phyloP scores from a whole-genome alignment of 2,888 invertebrate species.

The Acanthoscelides obtectus region DNA sequence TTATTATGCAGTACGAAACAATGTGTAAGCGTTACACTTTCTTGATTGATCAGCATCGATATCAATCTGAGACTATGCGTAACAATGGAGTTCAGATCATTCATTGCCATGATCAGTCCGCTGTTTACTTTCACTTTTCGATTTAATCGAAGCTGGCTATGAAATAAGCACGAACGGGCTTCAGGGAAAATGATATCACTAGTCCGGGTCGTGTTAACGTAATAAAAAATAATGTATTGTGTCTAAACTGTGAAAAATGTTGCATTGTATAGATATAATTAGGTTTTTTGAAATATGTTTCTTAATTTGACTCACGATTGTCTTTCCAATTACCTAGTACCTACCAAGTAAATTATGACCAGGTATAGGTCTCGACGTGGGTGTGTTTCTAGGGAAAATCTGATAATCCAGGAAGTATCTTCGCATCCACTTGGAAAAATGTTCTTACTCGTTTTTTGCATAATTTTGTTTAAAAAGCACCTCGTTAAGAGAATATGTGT shows the following conservation, averaged over 20 bases:
- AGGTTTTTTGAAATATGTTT: background rate
- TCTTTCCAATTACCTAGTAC: no score
- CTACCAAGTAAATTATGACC: no score
- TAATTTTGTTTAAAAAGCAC: no score
- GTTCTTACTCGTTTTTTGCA: no score
- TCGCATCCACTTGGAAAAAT: no score
- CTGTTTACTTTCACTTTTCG: background rate
- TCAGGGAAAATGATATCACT: background rate
- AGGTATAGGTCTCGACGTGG: no score
- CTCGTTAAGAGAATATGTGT: no score
- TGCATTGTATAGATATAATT: background rate
- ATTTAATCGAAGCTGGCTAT: background rate
- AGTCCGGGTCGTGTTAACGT: background rate
- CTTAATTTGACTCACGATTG: no score
- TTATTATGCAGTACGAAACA: background rate
- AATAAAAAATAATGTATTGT: background rate
- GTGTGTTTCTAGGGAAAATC: no score
- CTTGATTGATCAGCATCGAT: background rate
- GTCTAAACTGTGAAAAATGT: background rate
- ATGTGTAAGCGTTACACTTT: background rate
- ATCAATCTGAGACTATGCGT: background rate
- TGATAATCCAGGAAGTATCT: no score
- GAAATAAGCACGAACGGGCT: background rate
- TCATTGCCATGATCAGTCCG: background rate
- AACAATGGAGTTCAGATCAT: background rate